These are phyloP conservation scores for Gerris lacustris DNA, from an alignment of 2,888 invertebrate genomes.

Conservation along the genomic window DNA sequence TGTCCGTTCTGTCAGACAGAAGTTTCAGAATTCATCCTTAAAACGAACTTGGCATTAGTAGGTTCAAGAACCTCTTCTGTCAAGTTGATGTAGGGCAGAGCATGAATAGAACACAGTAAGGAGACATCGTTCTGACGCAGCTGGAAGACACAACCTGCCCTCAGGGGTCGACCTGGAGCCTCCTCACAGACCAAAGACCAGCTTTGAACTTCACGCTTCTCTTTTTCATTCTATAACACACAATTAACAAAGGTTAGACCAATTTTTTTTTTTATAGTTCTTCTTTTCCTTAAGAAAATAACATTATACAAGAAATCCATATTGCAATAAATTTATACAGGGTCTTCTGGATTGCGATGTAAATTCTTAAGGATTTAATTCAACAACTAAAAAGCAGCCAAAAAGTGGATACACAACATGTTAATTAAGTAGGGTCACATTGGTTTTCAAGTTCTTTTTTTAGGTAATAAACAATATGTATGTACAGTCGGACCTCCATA, in stretches of 20 bases:
- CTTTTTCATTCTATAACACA: conserved; percentile 53
- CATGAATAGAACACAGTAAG: conserved; percentile 70
- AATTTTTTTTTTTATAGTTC: neutral
- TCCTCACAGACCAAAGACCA: conserved; percentile 95
- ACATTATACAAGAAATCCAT: neutral
- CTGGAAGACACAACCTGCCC: conserved; percentile 76
- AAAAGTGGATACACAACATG: too few relatives aligned
- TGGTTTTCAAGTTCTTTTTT: too few relatives aligned
- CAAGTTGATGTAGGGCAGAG: conserved; percentile 84
- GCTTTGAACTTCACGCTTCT: conserved; percentile 67
- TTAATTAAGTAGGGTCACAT: too few relatives aligned
- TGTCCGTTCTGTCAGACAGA: conserved; percentile 59
- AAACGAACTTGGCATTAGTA: conserved; percentile 86
- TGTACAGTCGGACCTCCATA: too few relatives aligned
- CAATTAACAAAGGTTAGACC: neutral
- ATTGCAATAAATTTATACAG: neutral
- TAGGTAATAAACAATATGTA: too few relatives aligned
- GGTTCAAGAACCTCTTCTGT: conserved; percentile 75
- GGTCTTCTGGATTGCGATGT: too few relatives aligned
- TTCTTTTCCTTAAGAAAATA: neutral
- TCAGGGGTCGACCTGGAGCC: conserved; percentile 71
- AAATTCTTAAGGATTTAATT: too few relatives aligned
- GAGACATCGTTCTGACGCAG: conserved; percentile 86
- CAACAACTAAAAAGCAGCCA: too few relatives aligned
- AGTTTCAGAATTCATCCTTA: conserved; percentile 89